These are phyloP conservation scores for Belonocnema kinseyi DNA, from an alignment of 1,140 invertebrate species.

Conservation along the genomic window DNA sequence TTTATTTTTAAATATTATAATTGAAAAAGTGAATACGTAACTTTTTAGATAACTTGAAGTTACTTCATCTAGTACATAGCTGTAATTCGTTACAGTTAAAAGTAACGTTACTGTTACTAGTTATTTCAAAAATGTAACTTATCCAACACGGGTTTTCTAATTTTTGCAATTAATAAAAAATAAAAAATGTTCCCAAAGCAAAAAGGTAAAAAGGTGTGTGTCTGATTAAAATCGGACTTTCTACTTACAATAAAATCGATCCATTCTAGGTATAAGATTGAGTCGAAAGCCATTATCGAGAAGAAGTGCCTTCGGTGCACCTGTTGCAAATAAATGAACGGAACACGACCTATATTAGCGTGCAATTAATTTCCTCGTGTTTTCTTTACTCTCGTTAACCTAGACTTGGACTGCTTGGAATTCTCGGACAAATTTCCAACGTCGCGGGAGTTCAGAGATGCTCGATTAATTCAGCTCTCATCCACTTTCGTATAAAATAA, in stretches of 20 bases:
- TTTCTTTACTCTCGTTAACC: not conserved
- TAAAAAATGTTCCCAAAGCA: not conserved
- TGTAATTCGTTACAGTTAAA: too few species aligned
- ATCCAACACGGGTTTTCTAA: too few species aligned
- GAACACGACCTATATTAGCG: constrained; percentile 1
- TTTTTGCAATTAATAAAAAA: too few species aligned
- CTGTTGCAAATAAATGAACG: constrained; percentile 24
- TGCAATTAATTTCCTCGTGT: not conserved
- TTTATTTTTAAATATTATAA: too few species aligned
- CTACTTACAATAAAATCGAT: not conserved
- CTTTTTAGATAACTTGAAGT: too few species aligned
- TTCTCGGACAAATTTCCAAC: constrained; percentile 7
- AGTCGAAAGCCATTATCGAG: not conserved
- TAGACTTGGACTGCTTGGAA: not conserved
- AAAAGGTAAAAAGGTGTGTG: not conserved
- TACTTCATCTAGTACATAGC: too few species aligned
- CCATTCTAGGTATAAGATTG: constrained; percentile 2
- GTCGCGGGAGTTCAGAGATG: not conserved
- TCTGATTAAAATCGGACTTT: not conserved
- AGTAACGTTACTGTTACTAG: too few species aligned
- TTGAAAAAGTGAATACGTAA: too few species aligned
- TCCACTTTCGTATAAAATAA: not conserved
- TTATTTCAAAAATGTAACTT: too few species aligned
- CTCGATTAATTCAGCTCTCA: not conserved
- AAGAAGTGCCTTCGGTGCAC: not conserved